Evolutionary conservation across 2,888 invertebrate species (phyloP).

Genomic region (Drosophila silvestris): DNA sequence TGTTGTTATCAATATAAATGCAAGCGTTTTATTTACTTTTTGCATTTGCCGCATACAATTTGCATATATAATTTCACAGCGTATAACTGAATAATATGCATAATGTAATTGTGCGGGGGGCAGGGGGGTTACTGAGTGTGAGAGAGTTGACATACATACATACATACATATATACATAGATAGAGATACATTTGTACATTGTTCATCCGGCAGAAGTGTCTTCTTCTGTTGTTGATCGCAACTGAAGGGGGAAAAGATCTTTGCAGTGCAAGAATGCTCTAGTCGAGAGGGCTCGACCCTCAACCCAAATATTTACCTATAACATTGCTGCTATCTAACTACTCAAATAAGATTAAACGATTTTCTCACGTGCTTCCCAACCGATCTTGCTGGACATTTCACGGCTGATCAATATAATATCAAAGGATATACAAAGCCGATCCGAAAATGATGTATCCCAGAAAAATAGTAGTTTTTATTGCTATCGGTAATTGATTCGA

Average conservation of each 20-base stretch:
- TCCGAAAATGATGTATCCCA: background rate
- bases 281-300: background rate
- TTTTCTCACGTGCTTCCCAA: background rate
- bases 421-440: background rate
- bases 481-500: no score
- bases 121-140: background rate
- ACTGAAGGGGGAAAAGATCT: background rate
- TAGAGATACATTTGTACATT: background rate
- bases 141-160: background rate
- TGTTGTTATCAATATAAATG: slow-evolving; percentile 71
- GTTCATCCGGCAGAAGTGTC: slow-evolving; percentile 16
- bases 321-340: background rate
- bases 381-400: background rate
- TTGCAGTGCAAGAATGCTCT: background rate
- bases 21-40: slow-evolving; percentile 44
- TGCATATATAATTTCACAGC: slow-evolving; percentile 72
- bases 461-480: no score
- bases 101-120: background rate
- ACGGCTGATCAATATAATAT: background rate
- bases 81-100: slow-evolving; percentile 49
- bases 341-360: background rate
- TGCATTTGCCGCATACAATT: slow-evolving; percentile 71
- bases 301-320: background rate
- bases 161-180: background rate
- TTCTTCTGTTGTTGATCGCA: background rate